Percentiles rank a stretch among this genome's conserved stretches.
Conservation (phyloP, 2,797 vertebrate genomes). For the Decapterus maruadsi region DNA sequence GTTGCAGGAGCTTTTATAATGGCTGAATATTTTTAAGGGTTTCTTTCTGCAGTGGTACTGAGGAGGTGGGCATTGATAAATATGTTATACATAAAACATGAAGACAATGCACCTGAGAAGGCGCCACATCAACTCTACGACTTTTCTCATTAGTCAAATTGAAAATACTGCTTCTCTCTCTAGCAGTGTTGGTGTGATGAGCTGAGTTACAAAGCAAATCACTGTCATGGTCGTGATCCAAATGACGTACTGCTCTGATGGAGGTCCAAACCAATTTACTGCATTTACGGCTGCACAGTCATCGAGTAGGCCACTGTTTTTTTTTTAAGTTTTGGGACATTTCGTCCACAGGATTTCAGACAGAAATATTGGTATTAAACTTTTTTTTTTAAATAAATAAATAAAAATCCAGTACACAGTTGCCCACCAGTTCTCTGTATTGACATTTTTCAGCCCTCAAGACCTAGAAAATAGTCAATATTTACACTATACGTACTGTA, state of each 20-base stretch:
- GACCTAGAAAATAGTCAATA: too few species aligned
- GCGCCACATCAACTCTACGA: constrained; percentile 47
- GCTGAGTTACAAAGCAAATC: background rate
- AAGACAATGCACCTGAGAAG: constrained; percentile 58
- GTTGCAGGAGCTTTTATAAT: constrained; percentile 28
- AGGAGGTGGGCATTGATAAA: constrained; percentile 59
- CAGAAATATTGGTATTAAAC: background rate
- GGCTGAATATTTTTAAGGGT: constrained; percentile 46
- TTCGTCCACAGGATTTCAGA: background rate
- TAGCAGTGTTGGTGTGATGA: constrained; percentile 24
- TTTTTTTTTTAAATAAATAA: too few species aligned
- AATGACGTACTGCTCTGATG: background rate
- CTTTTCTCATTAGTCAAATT: constrained; percentile 69
- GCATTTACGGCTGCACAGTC: background rate
- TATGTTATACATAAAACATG: constrained; percentile 76
- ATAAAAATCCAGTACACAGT: background rate
- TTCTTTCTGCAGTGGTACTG: constrained; percentile 52
- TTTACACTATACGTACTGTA: background rate
- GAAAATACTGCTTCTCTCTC: constrained; percentile 53
- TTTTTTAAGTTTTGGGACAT: too few species aligned
- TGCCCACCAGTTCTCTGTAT: background rate
- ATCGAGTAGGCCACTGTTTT: background rate
- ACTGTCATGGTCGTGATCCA: constrained; percentile 23
- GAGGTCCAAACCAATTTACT: background rate
- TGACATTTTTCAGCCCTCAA: background rate